Conservation (phyloP, 2,113 vertebrate genomes). For the Irena cyanogastra region DNA sequence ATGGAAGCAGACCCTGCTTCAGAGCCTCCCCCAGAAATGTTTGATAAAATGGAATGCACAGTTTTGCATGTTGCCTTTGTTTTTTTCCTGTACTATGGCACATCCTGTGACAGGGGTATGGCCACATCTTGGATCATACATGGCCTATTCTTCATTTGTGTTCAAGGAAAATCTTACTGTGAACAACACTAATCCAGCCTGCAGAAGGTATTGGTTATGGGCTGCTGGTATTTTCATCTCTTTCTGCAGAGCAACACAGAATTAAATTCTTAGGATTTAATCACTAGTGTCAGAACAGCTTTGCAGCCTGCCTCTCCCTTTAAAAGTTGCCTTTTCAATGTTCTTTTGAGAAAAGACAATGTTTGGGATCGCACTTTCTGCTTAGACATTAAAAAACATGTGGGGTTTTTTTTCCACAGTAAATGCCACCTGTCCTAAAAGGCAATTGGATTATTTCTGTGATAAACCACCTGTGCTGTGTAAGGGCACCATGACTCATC, state of each 20-base stretch:
- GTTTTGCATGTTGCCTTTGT: neutral
- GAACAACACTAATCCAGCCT: neutral
- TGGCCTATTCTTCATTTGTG: neutral
- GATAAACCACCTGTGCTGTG: conserved; percentile 34
- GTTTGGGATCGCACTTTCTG: neutral
- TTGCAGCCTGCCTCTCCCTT: neutral
- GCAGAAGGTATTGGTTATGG: neutral
- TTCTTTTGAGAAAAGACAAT: neutral
- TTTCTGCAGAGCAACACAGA: neutral
- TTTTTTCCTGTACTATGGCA: neutral
- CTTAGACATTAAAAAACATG: neutral
- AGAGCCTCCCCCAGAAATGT: neutral
- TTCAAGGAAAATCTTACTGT: neutral
- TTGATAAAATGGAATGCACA: neutral
- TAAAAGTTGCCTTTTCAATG: neutral
- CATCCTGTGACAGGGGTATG: neutral
- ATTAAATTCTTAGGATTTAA: neutral
- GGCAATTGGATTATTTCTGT: neutral
- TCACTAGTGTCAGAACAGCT: neutral
- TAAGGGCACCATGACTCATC: conserved; percentile 48
- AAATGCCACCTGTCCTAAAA: conserved; percentile 40
- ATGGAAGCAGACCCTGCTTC: neutral
- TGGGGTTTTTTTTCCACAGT: neutral
- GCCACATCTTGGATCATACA: neutral
- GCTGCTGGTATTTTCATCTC: neutral